phyloP scores from a whole-genome alignment of 2,113 vertebrate species.

The Rana temporaria region DNA sequence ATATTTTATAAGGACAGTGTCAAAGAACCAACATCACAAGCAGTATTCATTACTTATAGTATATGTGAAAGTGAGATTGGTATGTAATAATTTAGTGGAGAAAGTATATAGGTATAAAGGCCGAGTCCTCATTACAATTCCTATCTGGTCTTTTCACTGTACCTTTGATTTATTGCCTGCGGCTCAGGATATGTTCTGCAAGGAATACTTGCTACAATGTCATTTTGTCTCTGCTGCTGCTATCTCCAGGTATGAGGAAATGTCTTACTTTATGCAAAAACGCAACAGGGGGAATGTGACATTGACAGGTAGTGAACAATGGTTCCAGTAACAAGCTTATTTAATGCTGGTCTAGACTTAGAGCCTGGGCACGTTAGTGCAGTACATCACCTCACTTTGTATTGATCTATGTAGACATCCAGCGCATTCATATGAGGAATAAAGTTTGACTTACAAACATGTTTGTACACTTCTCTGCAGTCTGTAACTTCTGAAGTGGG shows the following conservation, averaged over 20 bases:
- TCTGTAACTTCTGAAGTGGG: too few species aligned
- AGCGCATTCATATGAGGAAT: too few species aligned
- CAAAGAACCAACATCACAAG: too few species aligned
- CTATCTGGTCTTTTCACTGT: not conserved
- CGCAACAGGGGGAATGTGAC: conserved; percentile 9
- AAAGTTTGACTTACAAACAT: too few species aligned
- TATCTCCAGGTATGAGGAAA: conserved; percentile 23
- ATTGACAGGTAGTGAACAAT: conserved; percentile 2
- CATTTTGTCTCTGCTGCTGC: conserved; percentile 15
- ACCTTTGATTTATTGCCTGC: conserved; percentile 39
- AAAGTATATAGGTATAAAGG: not conserved
- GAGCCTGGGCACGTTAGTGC: not conserved
- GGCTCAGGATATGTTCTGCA: not conserved
- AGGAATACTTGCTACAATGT: conserved; percentile 15
- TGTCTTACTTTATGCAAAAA: conserved; percentile 27
- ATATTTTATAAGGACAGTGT: too few species aligned
- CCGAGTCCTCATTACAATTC: not conserved
- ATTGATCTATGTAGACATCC: too few species aligned
- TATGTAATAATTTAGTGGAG: not conserved
- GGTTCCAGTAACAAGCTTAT: not conserved
- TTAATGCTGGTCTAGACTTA: not conserved
- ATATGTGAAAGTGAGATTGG: not conserved
- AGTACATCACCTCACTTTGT: not conserved
- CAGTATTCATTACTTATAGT: not conserved
- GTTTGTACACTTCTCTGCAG: too few species aligned